Base-by-base conservation (phyloP, 2,113 vertebrate genomes). In the Lophura nycthemera region DNA sequence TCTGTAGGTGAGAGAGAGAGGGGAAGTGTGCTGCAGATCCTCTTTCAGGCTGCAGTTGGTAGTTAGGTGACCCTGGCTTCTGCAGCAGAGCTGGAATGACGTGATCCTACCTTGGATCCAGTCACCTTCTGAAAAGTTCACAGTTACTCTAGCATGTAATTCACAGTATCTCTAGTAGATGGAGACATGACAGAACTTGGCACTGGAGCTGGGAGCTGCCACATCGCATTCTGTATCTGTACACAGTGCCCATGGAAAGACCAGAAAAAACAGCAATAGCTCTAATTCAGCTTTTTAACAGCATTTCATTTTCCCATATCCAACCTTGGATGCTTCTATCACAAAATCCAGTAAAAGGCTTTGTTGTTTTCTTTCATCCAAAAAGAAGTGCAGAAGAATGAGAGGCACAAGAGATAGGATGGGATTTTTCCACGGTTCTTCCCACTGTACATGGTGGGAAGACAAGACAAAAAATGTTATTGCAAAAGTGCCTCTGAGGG, bases 401-500 rank as follows among this genome's bases (percentile, higher is more conserved):
- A 90, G 61, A 71, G 30, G 54, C 43, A 73, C 8, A 48, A 78
- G 47, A 88, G 8, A 47, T 75, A 52, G 30, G 34, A 72, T 24
- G 67, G 59, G 24, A 71, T 84, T 95, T 95, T 81, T 48, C 65
- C 76, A 38, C 54, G 48, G 5, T 65, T 91, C 24, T 86, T 36
- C 36, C 20, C 15, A 29, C 24, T 76, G 30, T 40, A 61, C 11
- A 7, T 78, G 18, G 40, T 88, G 61, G 45, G 57, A 91, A 91
- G 79, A 90, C 79, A 79, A 88, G 63, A 86, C 75, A 80, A 96
- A 92, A 93, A 81, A 15, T 8, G 56, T 65, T 67, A 67, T 78
- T 94, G 59, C 73, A 82, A 69, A 93, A 95, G 40, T 64, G 88
- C 88, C 86, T 95, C 54, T 34, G 19, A 84, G 76, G 63, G 29